Base-by-base conservation (phyloP, 1,140 invertebrate species). In the Theocolax elegans region DNA sequence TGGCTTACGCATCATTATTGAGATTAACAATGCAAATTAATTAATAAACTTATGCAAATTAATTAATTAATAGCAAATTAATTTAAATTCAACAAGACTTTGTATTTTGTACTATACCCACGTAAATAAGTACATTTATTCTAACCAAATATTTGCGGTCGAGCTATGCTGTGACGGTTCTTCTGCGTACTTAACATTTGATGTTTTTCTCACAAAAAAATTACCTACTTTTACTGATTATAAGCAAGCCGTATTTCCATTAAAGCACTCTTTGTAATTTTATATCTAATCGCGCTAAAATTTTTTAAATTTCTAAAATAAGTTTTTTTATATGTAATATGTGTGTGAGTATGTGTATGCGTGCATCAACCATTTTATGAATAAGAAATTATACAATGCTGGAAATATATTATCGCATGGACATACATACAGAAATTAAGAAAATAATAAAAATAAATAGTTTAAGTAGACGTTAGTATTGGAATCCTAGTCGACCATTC, bases 141-240 rank as follows among this genome's bases (percentile, higher is more conserved):
- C 49, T 29, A 15, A 56, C 53, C 53, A 56, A 56, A 56, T 56
- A 23, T 56, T 56, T 56, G 53, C 53, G 53, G 53, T 56, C 49
- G 15, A 25, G 17, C 13, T 4, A 7, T 10, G 4, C 23, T 13
- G 25, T 1, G 9, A 27, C 15, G 25, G 25, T 29, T 31, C 27
- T 29, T 29, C 15, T 54, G 10, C 15, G 27, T 13, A 17, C 31
- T 31, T 17, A 56, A 63, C 42, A 31, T 31, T 60, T 27, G 38
- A 53, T 67, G n/a, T 53, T 35, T 9, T 35, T 35, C 10, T 35
- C 31, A 10, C 31, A 42, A 31, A 56, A 29, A 19, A 56, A 56
- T 56, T 56, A 56, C 53, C 27, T 2, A 38, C 53, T 56, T 56
- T 17, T 56, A n/a, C 53, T 51, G 53, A 56, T 56, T 56, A n/a